These are phyloP conservation scores for Synergus gifuensis DNA, from an alignment of 2,888 invertebrate species.

Conservation along the genomic window DNA sequence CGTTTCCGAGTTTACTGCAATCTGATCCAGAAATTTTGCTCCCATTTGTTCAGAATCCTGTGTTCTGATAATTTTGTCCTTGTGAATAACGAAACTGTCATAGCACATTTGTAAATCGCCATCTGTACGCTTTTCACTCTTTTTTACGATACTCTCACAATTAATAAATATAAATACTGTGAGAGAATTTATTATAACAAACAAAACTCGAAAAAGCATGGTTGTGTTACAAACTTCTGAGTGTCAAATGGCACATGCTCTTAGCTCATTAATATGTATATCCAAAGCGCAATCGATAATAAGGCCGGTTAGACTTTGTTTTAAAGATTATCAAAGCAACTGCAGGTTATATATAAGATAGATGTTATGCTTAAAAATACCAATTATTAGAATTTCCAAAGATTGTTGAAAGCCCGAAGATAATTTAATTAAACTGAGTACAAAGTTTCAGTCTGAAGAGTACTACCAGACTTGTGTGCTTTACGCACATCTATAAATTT, in stretches of 20 bases:
- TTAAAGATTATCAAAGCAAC: not conserved
- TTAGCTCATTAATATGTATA: constrained; percentile 23
- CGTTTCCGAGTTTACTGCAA: constrained; percentile 88
- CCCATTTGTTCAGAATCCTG: constrained; percentile 93
- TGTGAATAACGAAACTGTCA: constrained; percentile 90
- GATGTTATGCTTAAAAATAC: not conserved
- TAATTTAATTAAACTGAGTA: not conserved
- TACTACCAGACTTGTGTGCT: not conserved
- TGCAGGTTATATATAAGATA: not conserved
- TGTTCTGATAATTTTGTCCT: constrained; percentile 93
- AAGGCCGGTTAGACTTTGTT: not conserved
- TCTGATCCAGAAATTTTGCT: constrained; percentile 91
- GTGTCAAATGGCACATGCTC: constrained; percentile 50
- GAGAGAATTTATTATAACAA: constrained; percentile 65
- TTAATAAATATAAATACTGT: constrained; percentile 61
- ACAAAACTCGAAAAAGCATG: constrained; percentile 67
- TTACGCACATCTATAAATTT: constrained; percentile 22
- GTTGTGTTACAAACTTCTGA: constrained; percentile 49
- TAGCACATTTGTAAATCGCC: constrained; percentile 84
- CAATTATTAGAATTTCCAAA: not conserved
- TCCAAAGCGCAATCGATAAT: constrained; percentile 51
- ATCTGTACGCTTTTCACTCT: constrained; percentile 76
- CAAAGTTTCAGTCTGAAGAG: not conserved
- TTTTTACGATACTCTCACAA: constrained; percentile 61
- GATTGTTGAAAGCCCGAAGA: not conserved